Evolutionary conservation across 2,113 vertebrate species (phyloP).

Genomic region (Thamnaconus septentrionalis): DNA sequence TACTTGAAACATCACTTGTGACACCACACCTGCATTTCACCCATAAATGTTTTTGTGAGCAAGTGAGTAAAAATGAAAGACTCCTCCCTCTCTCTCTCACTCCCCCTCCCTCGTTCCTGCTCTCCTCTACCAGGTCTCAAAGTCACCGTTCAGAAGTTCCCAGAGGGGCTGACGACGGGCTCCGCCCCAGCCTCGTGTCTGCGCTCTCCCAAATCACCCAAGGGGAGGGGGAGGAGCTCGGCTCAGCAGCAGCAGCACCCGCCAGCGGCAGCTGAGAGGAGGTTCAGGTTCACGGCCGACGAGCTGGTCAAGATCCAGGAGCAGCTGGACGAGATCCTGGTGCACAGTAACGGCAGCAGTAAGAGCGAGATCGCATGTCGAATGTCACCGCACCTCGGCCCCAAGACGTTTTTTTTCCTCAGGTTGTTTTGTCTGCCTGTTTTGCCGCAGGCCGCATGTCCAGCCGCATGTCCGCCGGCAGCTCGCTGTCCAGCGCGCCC

Average conservation of each 20-base stretch:
- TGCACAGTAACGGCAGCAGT: conserved; percentile 79
- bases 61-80: not conserved
- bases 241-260: conserved; percentile 48
- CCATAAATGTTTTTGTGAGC: too few species aligned
- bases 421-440: not conserved
- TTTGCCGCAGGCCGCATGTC: conserved; percentile 69
- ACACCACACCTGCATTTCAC: too few species aligned
- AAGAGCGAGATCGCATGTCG: conserved; percentile 45
- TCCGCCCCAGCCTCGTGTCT: conserved; percentile 77
- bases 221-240: conserved; percentile 65
- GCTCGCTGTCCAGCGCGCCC: conserved; percentile 63
- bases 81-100: not conserved
- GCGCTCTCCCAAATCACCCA: conserved; percentile 47
- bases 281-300: conserved; percentile 85
- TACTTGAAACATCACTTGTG: not conserved
- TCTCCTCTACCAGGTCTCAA: conserved; percentile 82
- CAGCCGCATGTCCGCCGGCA: conserved; percentile 66
- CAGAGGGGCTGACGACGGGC: conserved; percentile 86
- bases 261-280: conserved; percentile 69
- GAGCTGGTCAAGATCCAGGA: conserved; percentile 85
- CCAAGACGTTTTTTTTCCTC: not conserved
- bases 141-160: conserved; percentile 89
- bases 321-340: conserved; percentile 80
- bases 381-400: too few species aligned
- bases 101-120: not conserved